Evolutionary conservation across 2,113 vertebrate species (phyloP).

Genomic region (Hydrochoerus hydrochaeris): DNA sequence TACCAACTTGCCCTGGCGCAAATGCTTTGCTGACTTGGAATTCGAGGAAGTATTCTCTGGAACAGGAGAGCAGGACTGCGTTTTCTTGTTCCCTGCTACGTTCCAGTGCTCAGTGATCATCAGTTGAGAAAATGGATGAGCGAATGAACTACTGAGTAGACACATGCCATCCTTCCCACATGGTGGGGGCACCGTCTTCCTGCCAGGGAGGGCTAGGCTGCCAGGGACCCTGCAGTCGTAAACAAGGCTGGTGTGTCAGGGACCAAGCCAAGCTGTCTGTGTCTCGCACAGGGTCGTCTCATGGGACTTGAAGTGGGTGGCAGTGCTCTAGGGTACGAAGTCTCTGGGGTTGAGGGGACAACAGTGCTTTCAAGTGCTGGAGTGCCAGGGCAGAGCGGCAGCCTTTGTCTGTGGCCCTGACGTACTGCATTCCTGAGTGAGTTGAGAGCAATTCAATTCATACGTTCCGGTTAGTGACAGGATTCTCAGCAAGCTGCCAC

Average conservation of each 20-base stretch:
- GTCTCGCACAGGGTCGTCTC: background rate
- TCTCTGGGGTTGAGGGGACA: rapidly evolving
- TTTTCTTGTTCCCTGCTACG: background rate
- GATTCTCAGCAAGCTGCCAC: constrained; percentile 27
- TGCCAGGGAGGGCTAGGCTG: background rate
- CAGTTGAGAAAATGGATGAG: background rate
- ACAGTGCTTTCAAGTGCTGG: constrained; percentile 22
- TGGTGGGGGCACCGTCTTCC: background rate
- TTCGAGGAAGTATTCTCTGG: background rate
- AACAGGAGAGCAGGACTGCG: background rate
- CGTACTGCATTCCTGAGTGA: constrained; percentile 34
- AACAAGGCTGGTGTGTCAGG: background rate
- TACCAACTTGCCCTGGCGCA: background rate
- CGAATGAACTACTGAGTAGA: background rate
- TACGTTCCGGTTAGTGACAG: constrained; percentile 34
- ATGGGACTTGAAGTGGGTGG: background rate
- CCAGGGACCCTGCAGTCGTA: background rate
- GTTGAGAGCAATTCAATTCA: constrained; percentile 63
- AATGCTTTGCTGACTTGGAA: background rate
- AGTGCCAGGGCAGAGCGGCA: background rate
- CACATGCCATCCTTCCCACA: background rate
- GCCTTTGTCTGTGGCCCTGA: background rate
- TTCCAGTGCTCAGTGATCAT: background rate
- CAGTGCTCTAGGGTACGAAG: background rate
- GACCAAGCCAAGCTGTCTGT: background rate